Conservation (phyloP, 2,888 invertebrate genomes). For the Patella depressa region DNA sequence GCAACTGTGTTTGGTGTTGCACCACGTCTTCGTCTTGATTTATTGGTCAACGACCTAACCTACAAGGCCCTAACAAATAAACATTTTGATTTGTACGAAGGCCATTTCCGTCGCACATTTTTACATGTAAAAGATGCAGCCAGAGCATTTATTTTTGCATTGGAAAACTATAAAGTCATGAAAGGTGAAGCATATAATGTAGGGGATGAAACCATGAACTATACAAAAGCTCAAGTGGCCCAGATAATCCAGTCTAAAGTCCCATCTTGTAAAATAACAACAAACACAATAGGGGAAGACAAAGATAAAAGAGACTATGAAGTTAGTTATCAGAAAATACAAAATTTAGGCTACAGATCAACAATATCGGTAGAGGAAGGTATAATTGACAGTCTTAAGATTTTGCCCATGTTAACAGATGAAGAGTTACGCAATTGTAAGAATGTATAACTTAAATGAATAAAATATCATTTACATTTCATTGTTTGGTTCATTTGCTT, state of each 20-base stretch:
- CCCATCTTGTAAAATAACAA: slow-evolving; percentile 57
- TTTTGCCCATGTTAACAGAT: slow-evolving; percentile 56
- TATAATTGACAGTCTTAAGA: slow-evolving; percentile 61
- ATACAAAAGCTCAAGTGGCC: slow-evolving; percentile 68
- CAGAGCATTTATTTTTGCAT: slow-evolving; percentile 66
- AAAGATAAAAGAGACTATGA: slow-evolving; percentile 71
- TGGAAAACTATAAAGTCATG: slow-evolving; percentile 64
- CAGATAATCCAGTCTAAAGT: slow-evolving; percentile 59
- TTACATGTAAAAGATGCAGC: slow-evolving; percentile 70
- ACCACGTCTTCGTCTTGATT: slow-evolving; percentile 67
- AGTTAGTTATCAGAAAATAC: slow-evolving; percentile 67
- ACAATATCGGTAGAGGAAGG: slow-evolving; percentile 66
- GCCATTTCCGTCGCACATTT: slow-evolving; percentile 68
- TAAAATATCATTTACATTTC: too few relatives aligned
- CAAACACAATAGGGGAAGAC: slow-evolving; percentile 63
- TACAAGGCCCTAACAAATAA: slow-evolving; percentile 61
- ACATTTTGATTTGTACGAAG: slow-evolving; percentile 68
- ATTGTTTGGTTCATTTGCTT: too few relatives aligned
- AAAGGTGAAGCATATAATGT: slow-evolving; percentile 67
- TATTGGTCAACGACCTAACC: slow-evolving; percentile 69
- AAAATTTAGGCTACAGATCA: slow-evolving; percentile 63
- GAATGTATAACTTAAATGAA: slow-evolving; percentile 41
- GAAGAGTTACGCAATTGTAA: slow-evolving; percentile 47
- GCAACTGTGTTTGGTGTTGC: slow-evolving; percentile 70
- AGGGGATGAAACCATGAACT: slow-evolving; percentile 70